phyloP scores from a whole-genome alignment of 2,888 invertebrate genomes.

The Tetramorium bicarinatum region DNA sequence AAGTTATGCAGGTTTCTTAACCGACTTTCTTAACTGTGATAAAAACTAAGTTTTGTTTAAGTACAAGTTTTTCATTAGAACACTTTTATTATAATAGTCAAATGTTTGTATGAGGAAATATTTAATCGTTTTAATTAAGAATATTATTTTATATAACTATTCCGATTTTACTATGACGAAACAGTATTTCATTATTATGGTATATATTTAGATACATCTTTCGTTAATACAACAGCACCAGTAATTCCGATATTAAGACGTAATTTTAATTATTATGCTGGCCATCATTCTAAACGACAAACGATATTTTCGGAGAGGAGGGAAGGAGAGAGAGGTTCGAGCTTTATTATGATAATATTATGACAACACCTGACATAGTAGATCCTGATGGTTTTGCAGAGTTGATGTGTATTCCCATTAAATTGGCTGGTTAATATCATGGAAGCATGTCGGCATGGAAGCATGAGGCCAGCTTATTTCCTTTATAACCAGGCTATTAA shows the following conservation, averaged over 20 bases:
- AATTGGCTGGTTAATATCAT: slow-evolving; percentile 51
- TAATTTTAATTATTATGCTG: slow-evolving; percentile 40
- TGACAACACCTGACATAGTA: neutral
- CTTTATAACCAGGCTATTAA: slow-evolving; percentile 60
- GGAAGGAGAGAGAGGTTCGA: neutral
- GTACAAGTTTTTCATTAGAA: neutral
- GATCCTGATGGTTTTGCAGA: slow-evolving; percentile 34
- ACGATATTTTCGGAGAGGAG: neutral
- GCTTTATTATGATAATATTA: slow-evolving; percentile 28
- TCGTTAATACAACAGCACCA: neutral
- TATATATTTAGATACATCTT: neutral
- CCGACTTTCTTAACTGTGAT: neutral
- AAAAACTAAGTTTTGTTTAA: neutral
- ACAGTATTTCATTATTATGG: neutral
- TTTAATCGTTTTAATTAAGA: neutral
- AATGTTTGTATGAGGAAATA: neutral
- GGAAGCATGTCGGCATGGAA: slow-evolving; percentile 52
- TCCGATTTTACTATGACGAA: neutral
- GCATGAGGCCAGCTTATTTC: slow-evolving; percentile 52
- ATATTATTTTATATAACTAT: neutral
- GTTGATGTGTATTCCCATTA: slow-evolving; percentile 46
- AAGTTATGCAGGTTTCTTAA: slow-evolving; percentile 2
- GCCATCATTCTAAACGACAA: neutral
- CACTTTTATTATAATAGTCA: neutral
- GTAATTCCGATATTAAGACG: neutral